A percentile compares a stretch with the other conserved stretches of the same genome.
phyloP scores from a whole-genome alignment of 92 coral and sea anemone species.

The Actinostola sp. region DNA sequence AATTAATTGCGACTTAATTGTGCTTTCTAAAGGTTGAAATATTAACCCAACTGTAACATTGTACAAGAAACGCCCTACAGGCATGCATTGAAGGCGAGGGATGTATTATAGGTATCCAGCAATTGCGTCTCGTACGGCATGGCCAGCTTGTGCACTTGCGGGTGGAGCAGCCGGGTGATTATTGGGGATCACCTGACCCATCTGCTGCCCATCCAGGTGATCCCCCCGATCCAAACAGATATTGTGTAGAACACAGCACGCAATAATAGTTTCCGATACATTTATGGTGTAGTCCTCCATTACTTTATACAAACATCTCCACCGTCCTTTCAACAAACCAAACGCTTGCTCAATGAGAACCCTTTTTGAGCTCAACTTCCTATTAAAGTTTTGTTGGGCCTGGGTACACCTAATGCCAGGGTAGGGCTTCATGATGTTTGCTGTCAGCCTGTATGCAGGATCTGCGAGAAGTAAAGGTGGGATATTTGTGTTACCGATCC shows the following conservation, averaged over 20 bases:
- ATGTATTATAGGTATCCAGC: neutral
- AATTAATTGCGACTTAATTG: too few species aligned
- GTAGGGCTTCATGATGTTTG: neutral
- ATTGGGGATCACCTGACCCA: neutral
- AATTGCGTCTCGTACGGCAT: constrained; percentile 3
- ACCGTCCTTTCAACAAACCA: constrained; percentile 1
- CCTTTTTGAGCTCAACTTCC: neutral
- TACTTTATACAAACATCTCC: constrained; percentile 12
- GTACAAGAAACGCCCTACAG: too few species aligned
- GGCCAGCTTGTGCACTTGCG: neutral
- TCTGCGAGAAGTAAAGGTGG: neutral
- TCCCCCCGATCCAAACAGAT: neutral
- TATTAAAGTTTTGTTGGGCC: neutral
- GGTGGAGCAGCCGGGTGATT: neutral
- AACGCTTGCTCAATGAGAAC: constrained; percentile 3
- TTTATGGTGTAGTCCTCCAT: neutral
- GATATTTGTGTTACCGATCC: neutral
- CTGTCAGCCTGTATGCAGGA: neutral
- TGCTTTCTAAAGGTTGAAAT: too few species aligned
- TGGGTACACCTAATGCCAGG: neutral
- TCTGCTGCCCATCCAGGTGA: neutral
- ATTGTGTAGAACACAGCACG: neutral
- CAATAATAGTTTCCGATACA: neutral
- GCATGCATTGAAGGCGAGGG: too few species aligned
- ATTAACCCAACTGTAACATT: too few species aligned